Evolutionary conservation across 2,797 vertebrate species (phyloP).

Genomic region (Apogon talboti): DNA sequence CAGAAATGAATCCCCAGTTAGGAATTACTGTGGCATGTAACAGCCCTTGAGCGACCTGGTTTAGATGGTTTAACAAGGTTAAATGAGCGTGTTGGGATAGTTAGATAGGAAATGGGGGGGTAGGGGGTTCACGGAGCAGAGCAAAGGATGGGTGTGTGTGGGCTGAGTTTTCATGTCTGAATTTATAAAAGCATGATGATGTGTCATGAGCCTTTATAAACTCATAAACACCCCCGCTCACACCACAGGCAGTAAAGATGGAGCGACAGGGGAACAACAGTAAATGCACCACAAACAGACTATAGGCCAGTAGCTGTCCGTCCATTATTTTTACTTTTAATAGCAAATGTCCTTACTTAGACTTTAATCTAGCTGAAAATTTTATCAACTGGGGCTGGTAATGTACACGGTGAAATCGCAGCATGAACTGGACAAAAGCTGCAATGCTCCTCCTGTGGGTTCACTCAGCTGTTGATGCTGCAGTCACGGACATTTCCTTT

Average conservation of each 20-base stretch:
- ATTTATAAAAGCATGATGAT: constrained; percentile 75
- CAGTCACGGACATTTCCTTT: constrained; percentile 12
- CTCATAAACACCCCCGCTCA: constrained; percentile 70
- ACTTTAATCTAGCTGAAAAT: constrained; percentile 64
- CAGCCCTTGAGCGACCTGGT: constrained; percentile 64
- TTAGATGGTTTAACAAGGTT: constrained; percentile 82
- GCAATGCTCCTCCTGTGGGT: constrained; percentile 36
- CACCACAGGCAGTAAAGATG: constrained; percentile 67
- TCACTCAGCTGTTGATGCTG: constrained; percentile 29
- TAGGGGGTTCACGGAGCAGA: constrained; percentile 9
- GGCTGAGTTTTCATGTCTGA: constrained; percentile 52
- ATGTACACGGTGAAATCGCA: constrained; percentile 26
- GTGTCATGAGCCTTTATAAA: constrained; percentile 73
- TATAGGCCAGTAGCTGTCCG: constrained; percentile 29
- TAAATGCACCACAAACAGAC: constrained; percentile 62
- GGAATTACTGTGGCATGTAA: constrained; percentile 79
- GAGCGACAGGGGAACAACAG: constrained; percentile 49
- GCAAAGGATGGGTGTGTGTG: constrained; percentile 21
- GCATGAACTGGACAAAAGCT: constrained; percentile 27
- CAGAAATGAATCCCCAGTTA: constrained; percentile 78
- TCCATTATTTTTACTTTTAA: constrained; percentile 37
- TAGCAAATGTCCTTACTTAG: constrained; percentile 60
- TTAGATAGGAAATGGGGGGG: constrained; percentile 22
- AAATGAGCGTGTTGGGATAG: constrained; percentile 72
- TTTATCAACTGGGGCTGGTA: constrained; percentile 52